Evolutionary conservation across 2,888 invertebrate species (phyloP).

Genomic region (Drosophila macrospina): DNA sequence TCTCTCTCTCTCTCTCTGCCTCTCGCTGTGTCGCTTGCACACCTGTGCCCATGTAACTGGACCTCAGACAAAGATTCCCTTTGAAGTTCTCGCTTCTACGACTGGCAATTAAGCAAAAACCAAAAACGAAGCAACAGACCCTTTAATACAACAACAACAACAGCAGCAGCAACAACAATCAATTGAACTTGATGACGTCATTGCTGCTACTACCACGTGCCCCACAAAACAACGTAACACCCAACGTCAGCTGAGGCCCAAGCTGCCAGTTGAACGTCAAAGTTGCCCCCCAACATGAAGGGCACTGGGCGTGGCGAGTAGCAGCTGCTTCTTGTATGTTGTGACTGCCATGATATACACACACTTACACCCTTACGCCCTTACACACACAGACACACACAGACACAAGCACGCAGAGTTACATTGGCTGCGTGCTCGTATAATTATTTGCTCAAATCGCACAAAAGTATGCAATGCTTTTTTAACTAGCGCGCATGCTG

Average conservation of each 20-base stretch:
- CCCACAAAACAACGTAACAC: conserved; percentile 21
- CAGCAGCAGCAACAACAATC: conserved; percentile 15
- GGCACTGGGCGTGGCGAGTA: conserved; percentile 45
- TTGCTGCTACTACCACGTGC: conserved; percentile 31
- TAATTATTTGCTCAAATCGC: conserved; percentile 74
- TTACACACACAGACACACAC: conserved; percentile 1
- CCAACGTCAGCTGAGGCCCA: conserved; percentile 12
- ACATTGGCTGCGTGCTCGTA: conserved; percentile 18
- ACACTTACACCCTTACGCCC: conserved; percentile 15
- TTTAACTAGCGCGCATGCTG: conserved; percentile 31
- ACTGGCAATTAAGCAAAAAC: conserved; percentile 34
- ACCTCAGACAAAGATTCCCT: conserved; percentile 30
- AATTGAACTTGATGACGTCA: conserved; percentile 46
- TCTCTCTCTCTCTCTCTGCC: not conserved
- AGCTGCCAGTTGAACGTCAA: conserved; percentile 47
- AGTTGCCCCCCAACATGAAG: conserved; percentile 34
- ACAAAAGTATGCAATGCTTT: conserved; percentile 64
- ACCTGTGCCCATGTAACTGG: conserved; percentile 37
- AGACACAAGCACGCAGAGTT: not conserved
- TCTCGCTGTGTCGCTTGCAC: not conserved
- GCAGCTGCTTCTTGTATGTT: conserved; percentile 29
- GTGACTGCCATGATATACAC: conserved; percentile 36
- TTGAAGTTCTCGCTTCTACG: conserved; percentile 25
- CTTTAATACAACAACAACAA: conserved; percentile 16
- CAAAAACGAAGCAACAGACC: conserved; percentile 8